Evolutionary conservation across 1,140 invertebrate genomes (phyloP).

Genomic region (Onthophagus taurus): DNA sequence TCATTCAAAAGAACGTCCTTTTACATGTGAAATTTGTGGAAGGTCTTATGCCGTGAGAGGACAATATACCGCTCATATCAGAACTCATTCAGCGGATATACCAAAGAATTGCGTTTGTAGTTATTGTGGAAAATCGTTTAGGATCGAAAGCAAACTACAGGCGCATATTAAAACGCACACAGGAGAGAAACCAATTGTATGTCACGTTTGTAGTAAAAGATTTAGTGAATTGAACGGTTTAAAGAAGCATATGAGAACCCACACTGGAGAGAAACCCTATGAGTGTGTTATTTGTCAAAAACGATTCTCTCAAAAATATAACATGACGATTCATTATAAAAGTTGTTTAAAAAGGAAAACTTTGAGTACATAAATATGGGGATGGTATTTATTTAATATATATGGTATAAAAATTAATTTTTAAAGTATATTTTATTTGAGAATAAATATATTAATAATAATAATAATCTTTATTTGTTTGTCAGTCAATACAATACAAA

Average conservation of each 20-base stretch:
- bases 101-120: not conserved
- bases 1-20: not conserved
- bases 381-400: too few species aligned
- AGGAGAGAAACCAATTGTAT: constrained; percentile 37
- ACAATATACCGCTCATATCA: not conserved
- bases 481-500: too few species aligned
- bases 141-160: not conserved
- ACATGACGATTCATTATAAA: constrained; percentile 5
- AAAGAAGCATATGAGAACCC: constrained; percentile 30
- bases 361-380: too few species aligned
- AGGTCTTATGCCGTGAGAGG: not conserved
- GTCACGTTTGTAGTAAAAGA: constrained; percentile 37
- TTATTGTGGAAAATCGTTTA: constrained; percentile 4
- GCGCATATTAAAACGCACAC: constrained; percentile 37
- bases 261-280: constrained; percentile 32
- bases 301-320: constrained; percentile 6
- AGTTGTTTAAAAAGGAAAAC: too few species aligned
- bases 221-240: constrained; percentile 30
- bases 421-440: too few species aligned
- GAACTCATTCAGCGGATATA: not conserved
- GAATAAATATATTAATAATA: too few species aligned
- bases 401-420: too few species aligned
- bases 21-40: constrained; percentile 10
- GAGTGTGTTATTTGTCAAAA: constrained; percentile 7
- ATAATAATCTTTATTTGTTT: too few species aligned